Conservation (phyloP, 2,113 vertebrate species). For the Caracal caracal region DNA sequence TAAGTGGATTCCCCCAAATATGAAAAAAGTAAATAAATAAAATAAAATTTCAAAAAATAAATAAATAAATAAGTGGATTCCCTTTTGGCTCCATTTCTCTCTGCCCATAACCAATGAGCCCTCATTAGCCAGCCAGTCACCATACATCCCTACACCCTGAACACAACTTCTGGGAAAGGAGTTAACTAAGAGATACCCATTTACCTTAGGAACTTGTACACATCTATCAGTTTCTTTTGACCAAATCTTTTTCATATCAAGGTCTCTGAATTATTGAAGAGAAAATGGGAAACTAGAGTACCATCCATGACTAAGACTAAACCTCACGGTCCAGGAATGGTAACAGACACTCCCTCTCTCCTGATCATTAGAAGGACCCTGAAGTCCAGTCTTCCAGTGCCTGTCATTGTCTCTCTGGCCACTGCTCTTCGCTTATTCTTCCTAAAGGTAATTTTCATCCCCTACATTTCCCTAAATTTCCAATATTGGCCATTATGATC, state of each 20-base stretch:
- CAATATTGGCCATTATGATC: background rate
- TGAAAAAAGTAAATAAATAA: too few species aligned
- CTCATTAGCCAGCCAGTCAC: background rate
- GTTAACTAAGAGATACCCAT: background rate
- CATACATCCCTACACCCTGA: background rate
- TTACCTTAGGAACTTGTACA: background rate
- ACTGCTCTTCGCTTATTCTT: background rate
- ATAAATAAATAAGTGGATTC: background rate
- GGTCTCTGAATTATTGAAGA: background rate
- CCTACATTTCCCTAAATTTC: background rate
- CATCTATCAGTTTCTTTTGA: background rate
- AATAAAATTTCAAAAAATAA: too few species aligned
- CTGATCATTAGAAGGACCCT: background rate
- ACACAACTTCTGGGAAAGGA: background rate
- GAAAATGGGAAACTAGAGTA: background rate
- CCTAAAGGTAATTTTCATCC: background rate
- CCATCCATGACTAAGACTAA: background rate
- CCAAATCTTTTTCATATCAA: background rate
- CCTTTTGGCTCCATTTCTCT: background rate
- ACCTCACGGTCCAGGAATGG: background rate
- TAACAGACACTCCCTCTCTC: background rate
- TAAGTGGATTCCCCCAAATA: background rate
- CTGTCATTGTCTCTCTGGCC: background rate
- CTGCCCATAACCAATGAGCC: background rate
- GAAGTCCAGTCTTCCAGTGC: background rate